These are phyloP conservation scores for Pica pica DNA, from an alignment of 2,113 vertebrate genomes.

Conservation along the genomic window DNA sequence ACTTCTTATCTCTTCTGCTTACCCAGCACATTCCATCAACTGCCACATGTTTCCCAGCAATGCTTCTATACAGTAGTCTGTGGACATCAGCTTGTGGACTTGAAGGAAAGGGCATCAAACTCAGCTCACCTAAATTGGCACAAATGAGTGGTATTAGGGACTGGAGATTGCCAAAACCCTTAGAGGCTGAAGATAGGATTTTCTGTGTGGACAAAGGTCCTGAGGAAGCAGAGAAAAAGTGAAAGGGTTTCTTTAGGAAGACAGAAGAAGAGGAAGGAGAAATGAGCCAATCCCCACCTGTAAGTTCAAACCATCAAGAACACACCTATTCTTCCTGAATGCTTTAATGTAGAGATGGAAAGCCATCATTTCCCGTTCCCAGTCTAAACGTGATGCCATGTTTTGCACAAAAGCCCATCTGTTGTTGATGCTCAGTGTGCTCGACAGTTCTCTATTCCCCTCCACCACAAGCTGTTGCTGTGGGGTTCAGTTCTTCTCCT, in stretches of 20 bases:
- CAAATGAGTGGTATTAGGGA: neutral
- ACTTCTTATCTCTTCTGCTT: neutral
- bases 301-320: neutral
- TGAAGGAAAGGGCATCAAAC: neutral
- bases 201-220: neutral
- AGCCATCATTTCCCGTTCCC: neutral
- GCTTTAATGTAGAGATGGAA: neutral
- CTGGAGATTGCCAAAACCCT: neutral
- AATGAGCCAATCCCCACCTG: neutral
- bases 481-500: conserved; percentile 43
- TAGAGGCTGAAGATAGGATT: neutral
- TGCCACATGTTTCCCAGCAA: neutral
- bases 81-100: neutral
- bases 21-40: neutral
- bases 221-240: neutral
- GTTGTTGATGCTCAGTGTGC: conserved; percentile 60
- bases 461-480: conserved; percentile 59
- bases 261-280: neutral
- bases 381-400: conserved; percentile 10
- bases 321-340: neutral
- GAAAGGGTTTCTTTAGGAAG: neutral
- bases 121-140: neutral
- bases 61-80: neutral
- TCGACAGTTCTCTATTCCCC: conserved; percentile 43
- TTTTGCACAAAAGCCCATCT: conserved; percentile 63